These are phyloP conservation scores for Bucorvus abyssinicus DNA, from an alignment of 2,797 vertebrate species.

Conservation along the genomic window DNA sequence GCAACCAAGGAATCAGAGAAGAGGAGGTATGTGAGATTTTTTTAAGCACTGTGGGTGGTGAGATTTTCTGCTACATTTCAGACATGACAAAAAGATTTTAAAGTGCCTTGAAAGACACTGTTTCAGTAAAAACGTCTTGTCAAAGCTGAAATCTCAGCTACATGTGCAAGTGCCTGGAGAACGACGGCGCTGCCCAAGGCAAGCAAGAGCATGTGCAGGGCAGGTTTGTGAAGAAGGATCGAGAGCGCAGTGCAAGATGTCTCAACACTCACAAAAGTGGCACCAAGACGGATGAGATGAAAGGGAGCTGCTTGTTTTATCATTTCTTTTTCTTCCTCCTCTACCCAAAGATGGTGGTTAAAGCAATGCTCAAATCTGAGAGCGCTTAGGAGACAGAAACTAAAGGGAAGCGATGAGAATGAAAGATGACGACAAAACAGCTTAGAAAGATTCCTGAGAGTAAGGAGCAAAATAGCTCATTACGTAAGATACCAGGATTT, in stretches of 20 bases:
- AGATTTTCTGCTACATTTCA: not conserved
- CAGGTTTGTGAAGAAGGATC: not conserved
- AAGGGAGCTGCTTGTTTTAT: not conserved
- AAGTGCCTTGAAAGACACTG: not conserved
- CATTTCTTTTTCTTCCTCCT: not conserved
- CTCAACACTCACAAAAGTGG: not conserved
- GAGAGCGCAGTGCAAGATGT: accelerated
- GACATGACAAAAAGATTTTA: not conserved
- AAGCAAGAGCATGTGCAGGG: not conserved
- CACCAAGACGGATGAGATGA: not conserved
- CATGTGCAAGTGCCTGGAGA: not conserved
- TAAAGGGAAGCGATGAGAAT: not conserved
- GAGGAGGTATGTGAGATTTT: not conserved
- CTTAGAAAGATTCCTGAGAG: not conserved
- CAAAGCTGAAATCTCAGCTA: not conserved
- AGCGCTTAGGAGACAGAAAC: not conserved
- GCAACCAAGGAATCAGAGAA: conserved; percentile 33
- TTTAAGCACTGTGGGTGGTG: conserved; percentile 35
- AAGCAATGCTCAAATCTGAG: not conserved
- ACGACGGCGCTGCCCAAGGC: accelerated
- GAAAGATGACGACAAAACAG: not conserved
- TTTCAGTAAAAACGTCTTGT: not conserved
- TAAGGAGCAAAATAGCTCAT: not conserved
- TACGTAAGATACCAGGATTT: not conserved
- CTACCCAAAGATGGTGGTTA: not conserved